phyloP scores from a whole-genome alignment of 2,113 vertebrate species.

The Parus major region DNA sequence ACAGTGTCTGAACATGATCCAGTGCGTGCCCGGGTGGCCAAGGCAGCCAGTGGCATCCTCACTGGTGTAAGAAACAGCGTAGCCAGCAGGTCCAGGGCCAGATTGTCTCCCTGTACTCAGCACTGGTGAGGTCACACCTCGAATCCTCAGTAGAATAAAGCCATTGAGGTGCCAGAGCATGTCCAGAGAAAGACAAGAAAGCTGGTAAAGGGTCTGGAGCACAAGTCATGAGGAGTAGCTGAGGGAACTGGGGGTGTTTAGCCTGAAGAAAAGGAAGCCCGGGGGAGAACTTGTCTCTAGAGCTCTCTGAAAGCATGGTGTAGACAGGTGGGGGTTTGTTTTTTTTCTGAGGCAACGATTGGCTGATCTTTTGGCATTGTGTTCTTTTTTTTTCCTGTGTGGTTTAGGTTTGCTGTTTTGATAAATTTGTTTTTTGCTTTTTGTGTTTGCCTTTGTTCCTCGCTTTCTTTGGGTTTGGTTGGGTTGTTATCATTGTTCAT shows the following conservation, averaged over 20 bases:
- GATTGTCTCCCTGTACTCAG: background rate
- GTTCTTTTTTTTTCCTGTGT: too few species aligned
- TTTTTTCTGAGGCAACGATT: background rate
- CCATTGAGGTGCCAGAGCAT: rapidly evolving
- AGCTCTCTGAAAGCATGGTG: background rate
- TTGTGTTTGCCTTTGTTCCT: too few species aligned
- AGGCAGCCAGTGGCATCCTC: background rate
- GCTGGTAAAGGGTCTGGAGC: background rate
- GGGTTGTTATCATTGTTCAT: too few species aligned
- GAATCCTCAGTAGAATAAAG: background rate
- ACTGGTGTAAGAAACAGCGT: background rate
- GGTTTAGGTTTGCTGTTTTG: too few species aligned
- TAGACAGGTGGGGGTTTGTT: background rate
- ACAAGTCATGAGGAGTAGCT: background rate
- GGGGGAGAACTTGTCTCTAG: background rate
- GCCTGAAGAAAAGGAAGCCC: background rate
- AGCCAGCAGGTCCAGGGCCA: background rate
- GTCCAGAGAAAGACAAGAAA: background rate
- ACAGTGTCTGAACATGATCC: background rate
- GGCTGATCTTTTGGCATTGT: too few species aligned
- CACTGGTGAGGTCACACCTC: background rate
- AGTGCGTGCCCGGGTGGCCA: background rate
- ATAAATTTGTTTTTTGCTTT: too few species aligned
- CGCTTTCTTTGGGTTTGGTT: too few species aligned
- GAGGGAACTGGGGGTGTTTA: background rate